Conservation (phyloP, 2,797 vertebrate genomes). For the Malacoraja senta region DNA sequence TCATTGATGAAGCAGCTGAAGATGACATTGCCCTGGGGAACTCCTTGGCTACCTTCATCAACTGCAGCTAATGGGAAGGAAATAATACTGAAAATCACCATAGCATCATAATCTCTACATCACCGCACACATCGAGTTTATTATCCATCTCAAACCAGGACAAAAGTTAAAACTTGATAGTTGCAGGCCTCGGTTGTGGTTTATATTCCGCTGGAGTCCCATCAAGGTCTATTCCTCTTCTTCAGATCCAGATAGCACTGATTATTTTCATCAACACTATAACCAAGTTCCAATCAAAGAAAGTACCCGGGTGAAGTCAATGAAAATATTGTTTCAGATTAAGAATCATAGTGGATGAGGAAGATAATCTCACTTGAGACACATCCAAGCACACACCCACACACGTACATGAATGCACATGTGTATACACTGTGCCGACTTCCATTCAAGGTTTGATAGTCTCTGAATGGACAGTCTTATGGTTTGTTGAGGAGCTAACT, state of each 20-base stretch:
- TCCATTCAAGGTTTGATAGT: not conserved
- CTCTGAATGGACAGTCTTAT: not conserved
- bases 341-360: not conserved
- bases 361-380: not conserved
- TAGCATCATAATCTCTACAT: not conserved
- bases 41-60: not conserved
- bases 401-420: not conserved
- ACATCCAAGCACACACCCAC: not conserved
- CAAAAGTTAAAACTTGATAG: not conserved
- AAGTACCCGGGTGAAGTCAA: not conserved
- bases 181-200: not conserved
- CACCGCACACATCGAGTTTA: not conserved
- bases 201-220: not conserved
- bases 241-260: not conserved
- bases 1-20: too few relatives aligned
- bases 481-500: not conserved
- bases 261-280: not conserved
- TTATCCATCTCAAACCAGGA: not conserved
- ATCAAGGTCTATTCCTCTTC: too few relatives aligned
- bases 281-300: not conserved
- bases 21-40: too few relatives aligned
- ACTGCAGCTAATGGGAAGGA: not conserved
- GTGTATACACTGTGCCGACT: not conserved
- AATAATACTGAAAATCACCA: not conserved
- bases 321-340: constrained; percentile 1